Evolutionary conservation across 2,888 invertebrate genomes (phyloP).

Genomic region (Caenorhabditis sulstoni): DNA sequence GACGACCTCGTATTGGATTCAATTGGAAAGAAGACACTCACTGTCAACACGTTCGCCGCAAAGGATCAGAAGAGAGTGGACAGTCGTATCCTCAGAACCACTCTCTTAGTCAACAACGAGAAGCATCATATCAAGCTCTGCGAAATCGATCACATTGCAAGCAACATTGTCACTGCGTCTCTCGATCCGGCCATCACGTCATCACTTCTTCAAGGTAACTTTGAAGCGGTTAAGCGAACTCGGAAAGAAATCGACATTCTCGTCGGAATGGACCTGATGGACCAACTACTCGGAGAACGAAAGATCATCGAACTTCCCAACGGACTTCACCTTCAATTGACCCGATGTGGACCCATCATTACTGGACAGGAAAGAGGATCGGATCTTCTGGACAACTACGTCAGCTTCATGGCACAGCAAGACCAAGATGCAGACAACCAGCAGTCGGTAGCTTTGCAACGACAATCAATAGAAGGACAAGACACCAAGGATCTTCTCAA

Average conservation of each 20-base stretch:
- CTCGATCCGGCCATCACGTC: background rate
- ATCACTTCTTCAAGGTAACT: background rate
- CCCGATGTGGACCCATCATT: conserved; percentile 23
- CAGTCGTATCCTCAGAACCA: background rate
- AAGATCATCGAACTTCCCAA: conserved; percentile 9
- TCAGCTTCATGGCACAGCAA: too few relatives aligned
- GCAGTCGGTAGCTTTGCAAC: background rate
- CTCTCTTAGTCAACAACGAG: conserved; percentile 3
- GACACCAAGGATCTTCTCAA: conserved; percentile 1
- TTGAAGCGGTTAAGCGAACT: background rate
- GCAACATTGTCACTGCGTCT: too few relatives aligned
- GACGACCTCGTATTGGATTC: conserved; percentile 4
- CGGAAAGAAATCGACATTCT: conserved; percentile 2
- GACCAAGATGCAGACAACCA: too few relatives aligned
- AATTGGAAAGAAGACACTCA: too few relatives aligned
- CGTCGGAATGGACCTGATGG: conserved; percentile 31
- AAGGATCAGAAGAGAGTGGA: background rate
- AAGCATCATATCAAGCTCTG: background rate
- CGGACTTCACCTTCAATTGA: conserved; percentile 7
- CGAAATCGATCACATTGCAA: background rate
- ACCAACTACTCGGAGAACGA: conserved; percentile 10
- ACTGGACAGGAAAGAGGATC: conserved; percentile 22
- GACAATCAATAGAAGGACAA: background rate
- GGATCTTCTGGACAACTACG: background rate
- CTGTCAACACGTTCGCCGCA: background rate